These are phyloP conservation scores for Parauchenoglanis punctatus DNA, from an alignment of 2,797 vertebrate genomes.

Conservation along the genomic window DNA sequence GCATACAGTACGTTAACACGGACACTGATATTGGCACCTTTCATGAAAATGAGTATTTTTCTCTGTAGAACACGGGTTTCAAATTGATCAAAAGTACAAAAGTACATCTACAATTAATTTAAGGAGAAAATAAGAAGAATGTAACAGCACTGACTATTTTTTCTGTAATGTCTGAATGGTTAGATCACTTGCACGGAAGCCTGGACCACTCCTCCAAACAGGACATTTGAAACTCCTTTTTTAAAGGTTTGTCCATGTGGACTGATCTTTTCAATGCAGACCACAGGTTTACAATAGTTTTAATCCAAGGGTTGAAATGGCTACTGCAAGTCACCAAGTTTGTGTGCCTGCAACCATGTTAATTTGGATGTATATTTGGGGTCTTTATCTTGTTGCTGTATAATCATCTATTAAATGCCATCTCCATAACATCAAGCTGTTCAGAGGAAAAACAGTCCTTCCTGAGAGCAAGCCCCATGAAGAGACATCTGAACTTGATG, in stretches of 20 bases:
- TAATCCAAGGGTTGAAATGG: background rate
- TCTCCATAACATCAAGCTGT: background rate
- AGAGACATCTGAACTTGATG: background rate
- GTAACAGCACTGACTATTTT: background rate
- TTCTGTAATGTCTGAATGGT: background rate
- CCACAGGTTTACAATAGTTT: background rate
- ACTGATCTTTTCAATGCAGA: background rate
- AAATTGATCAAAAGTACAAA: background rate
- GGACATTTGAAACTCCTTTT: background rate
- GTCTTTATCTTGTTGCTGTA: background rate
- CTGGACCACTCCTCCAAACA: background rate
- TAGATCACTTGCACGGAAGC: background rate
- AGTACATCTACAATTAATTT: background rate
- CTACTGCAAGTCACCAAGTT: background rate
- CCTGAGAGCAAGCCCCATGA: background rate
- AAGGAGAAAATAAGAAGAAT: background rate
- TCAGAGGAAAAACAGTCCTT: background rate
- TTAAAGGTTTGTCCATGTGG: background rate
- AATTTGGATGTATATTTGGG: background rate
- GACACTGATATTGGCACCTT: background rate
- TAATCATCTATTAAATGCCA: background rate
- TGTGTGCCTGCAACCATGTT: background rate
- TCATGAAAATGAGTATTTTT: background rate
- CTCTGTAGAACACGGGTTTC: background rate
- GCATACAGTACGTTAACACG: background rate